A percentile compares a stretch with the other conserved stretches of the same genome.
phyloP scores from a whole-genome alignment of 2,113 vertebrate genomes.

The Acrocephalus arundinaceus region DNA sequence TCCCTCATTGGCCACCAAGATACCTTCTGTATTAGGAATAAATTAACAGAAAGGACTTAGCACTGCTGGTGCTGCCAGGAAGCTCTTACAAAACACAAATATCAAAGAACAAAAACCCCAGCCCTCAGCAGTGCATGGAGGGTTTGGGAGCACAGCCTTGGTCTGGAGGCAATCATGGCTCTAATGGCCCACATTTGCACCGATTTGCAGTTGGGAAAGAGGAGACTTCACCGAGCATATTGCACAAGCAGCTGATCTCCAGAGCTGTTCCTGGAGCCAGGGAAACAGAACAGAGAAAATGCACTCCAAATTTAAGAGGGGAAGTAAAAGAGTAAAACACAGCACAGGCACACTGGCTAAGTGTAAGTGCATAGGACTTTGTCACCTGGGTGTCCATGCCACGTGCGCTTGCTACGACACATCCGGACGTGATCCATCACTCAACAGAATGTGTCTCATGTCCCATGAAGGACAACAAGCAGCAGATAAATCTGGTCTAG shows the following conservation, averaged over 20 bases:
- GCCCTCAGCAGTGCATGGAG: background rate
- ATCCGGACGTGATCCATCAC: slow-evolving; percentile 17
- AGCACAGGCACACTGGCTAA: background rate
- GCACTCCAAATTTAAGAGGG: background rate
- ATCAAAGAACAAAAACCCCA: background rate
- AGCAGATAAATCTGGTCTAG: slow-evolving; percentile 54
- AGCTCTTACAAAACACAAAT: slow-evolving; percentile 25
- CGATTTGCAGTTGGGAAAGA: slow-evolving; percentile 12
- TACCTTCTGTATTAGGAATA: background rate
- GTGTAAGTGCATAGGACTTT: background rate
- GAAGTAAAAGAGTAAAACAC: background rate
- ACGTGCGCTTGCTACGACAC: background rate
- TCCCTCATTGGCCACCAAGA: background rate
- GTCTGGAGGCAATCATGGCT: slow-evolving; percentile 44
- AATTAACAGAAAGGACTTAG: background rate
- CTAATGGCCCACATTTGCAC: slow-evolving; percentile 30
- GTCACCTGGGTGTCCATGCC: background rate
- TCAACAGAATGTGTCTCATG: slow-evolving; percentile 26
- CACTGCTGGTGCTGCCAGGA: background rate
- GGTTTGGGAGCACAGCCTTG: background rate
- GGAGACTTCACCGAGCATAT: background rate
- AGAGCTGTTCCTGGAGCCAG: background rate
- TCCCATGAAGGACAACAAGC: slow-evolving; percentile 66
- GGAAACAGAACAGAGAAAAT: background rate
- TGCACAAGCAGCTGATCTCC: slow-evolving; percentile 32